Conservation (phyloP, 2,797 vertebrate species). For the Buceros bicornis region DNA sequence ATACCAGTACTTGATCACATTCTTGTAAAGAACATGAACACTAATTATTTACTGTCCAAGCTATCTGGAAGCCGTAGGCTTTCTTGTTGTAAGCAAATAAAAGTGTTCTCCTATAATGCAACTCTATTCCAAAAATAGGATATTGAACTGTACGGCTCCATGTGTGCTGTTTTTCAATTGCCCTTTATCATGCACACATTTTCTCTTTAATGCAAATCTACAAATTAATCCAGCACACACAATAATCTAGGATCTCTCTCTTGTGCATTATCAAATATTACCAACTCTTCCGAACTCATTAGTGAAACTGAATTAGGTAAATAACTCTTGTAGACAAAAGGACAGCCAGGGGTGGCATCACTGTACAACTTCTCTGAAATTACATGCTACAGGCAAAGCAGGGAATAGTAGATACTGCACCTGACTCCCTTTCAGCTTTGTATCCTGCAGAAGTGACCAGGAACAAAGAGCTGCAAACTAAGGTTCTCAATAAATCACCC, state of each 20-base stretch:
- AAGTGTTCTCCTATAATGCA: neutral
- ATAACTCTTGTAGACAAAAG: slow-evolving; percentile 16
- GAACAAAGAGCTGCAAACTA: neutral
- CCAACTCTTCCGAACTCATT: neutral
- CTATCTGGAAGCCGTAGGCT: neutral
- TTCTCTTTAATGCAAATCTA: neutral
- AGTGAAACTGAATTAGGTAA: slow-evolving; percentile 8
- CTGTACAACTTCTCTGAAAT: neutral
- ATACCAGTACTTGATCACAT: neutral
- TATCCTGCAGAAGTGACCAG: neutral
- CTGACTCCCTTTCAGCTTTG: neutral
- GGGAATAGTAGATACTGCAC: neutral
- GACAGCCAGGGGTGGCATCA: neutral
- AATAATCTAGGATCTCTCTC: neutral
- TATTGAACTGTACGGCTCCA: neutral
- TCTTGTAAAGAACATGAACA: neutral
- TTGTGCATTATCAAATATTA: neutral
- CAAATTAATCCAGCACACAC: neutral
- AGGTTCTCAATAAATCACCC: neutral
- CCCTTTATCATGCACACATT: neutral
- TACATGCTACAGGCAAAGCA: neutral
- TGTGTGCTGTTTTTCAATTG: neutral
- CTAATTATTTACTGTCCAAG: neutral
- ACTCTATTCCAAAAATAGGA: neutral
- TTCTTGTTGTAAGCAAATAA: neutral